Base-by-base conservation (phyloP, 2,797 vertebrate genomes). In the Lutjanus campechanus region DNA sequence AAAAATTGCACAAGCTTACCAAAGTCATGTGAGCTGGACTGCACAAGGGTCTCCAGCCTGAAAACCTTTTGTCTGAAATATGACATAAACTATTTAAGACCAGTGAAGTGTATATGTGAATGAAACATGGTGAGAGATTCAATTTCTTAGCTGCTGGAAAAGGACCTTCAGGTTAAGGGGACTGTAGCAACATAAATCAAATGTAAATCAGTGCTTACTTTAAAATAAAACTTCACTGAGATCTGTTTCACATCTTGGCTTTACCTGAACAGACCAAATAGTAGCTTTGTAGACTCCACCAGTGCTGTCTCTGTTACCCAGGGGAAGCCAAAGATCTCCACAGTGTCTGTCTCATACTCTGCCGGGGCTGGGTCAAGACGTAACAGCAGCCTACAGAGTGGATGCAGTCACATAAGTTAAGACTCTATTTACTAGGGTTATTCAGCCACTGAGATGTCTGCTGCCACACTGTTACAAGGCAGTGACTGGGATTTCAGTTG, bases 281-380 rank as follows among this genome's bases (percentile, higher is more conserved):
- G 96, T 61, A 98, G 86, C 84, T 91, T 96, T 73, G 96, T 96
- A 58, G 97, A 98, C 93, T 98, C 96, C 78, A 97, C 95, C 84
- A 99, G 93, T 5, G 97, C 97, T 1, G 87, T 98, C 94, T 98
- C 98, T 25, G 97, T 98, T 69, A 97, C 97, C 97, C 98, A 99
- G 17, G 95, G 90, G 89, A 99, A 97, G 82, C 96, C 97, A 94
- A 99, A 99, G 62, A 99, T 90, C 86, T 99, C 97, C 67, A 97
- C 92, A 1, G 95, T 96, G 90, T 97, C 97, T 0, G 94, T 92
- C 87, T 99, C 97, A 83, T 96, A 98, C 75, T 96, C 97, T 49
- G 94, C 93, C 73, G 98, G 98, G 85, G 96, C 97, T 58, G 98
- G 98, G 89, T 99, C 98, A 55, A 99, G 94, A 83, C 87, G 95